Base-by-base conservation (phyloP, 2,797 vertebrate species). In the Podarcis lilfordi region DNA sequence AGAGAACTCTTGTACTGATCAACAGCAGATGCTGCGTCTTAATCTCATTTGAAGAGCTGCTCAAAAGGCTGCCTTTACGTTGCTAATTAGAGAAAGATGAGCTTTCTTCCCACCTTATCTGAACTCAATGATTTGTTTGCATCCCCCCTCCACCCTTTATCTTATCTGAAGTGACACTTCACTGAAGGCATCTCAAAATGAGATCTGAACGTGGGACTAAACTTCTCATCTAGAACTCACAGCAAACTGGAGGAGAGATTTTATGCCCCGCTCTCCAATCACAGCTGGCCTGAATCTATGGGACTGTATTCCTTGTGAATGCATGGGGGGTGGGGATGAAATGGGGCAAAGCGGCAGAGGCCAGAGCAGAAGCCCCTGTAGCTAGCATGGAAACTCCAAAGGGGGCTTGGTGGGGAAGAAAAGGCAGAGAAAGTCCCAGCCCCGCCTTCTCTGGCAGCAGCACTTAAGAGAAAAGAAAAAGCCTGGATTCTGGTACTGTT, bases 51-150 rank as follows among this genome's bases (percentile, higher is more conserved):
- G 72, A 72, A 82, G 50, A 71, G 74, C 40, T 71, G 37, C 75
- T 85, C 80, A 69, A 25, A 78, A 80, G 45, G 19, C 55, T 61
- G 64, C 25, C 55, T 75, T 77, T 75, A 88, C 37, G 37, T 61
- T 68, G 19, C 25, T 85, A 81, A 90, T 43, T 77, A 75, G 71
- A 90, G 29, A 81, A 88, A 88, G 83, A 45, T 5, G 15, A 78
- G 11, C 5, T 69, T 82, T 23, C 32, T 71, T 75, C 37, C 61
- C 82, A 78, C 64, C 35, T 82, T 86, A 71, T 82, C 45, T 86
- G 69, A 55, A 75, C 27, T 68, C 69, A 80, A 32, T 50, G n/a
- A 71, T 17, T 81, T 71, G 74, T 71, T 45, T 81, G 43, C n/a
- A 66, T 84, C 35, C 71, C n/a, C 7, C 23, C 68, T 23, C 50